phyloP scores from a whole-genome alignment of 2,888 invertebrate species.

The Carterocephalus palaemon region DNA sequence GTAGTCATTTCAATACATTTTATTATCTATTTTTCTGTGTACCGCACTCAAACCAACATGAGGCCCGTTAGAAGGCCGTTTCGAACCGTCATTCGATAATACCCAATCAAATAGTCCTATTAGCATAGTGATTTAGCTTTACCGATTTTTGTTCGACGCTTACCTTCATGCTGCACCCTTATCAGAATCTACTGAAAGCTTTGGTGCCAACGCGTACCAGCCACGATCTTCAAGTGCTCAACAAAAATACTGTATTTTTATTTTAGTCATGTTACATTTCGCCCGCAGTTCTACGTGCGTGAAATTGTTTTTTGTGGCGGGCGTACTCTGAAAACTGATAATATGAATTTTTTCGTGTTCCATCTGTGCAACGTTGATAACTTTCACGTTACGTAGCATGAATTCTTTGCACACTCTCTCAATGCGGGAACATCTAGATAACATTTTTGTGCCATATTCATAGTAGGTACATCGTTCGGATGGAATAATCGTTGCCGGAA shows the following conservation, averaged over 20 bases:
- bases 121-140: conserved; percentile 15
- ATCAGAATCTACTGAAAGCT: conserved; percentile 7
- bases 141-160: conserved; percentile 15
- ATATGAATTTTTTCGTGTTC: conserved; percentile 17
- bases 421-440: conserved; percentile 13
- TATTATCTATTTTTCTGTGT: conserved; percentile 74
- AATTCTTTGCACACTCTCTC: conserved; percentile 10
- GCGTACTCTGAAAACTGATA: conserved; percentile 15
- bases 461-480: conserved; percentile 7
- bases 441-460: conserved; percentile 16
- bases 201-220: conserved; percentile 9
- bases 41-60: conserved; percentile 42
- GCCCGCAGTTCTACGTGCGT: conserved; percentile 20
- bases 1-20: conserved; percentile 78
- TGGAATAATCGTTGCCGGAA: conserved; percentile 11
- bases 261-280: conserved; percentile 21
- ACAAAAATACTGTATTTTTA: conserved; percentile 22
- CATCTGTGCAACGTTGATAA: conserved; percentile 14
- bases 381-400: conserved; percentile 3
- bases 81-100: conserved; percentile 45
- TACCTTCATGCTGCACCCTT: conserved; percentile 15
- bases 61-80: conserved; percentile 43
- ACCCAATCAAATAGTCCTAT: conserved; percentile 33
- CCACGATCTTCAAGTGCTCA: conserved; percentile 21
- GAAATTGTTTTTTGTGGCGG: conserved; percentile 16